Percentiles rank a stretch among this genome's conserved stretches.
Conservation (phyloP, 2,797 vertebrate genomes). For the Galagoides demidoff region DNA sequence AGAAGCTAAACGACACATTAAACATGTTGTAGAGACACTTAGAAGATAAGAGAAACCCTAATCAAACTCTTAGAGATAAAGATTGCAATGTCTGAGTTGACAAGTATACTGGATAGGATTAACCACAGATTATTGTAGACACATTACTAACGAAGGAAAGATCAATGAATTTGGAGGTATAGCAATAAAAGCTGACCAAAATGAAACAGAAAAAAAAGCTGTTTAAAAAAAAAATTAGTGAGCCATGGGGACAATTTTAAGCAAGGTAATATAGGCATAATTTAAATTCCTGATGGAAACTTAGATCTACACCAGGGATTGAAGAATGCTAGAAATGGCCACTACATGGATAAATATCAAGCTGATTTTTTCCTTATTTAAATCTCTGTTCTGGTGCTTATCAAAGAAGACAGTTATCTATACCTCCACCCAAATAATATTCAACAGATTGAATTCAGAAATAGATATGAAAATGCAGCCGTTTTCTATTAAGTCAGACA, state of each 20-base stretch:
- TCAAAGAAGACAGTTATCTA: neutral
- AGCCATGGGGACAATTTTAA: neutral
- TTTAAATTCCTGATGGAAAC: neutral
- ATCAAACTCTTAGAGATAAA: neutral
- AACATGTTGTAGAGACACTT: neutral
- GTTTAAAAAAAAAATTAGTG: neutral
- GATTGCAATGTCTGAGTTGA: neutral
- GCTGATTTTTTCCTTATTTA: neutral
- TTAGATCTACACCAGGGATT: neutral
- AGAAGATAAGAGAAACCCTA: neutral
- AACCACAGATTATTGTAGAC: neutral
- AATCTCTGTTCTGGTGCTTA: neutral
- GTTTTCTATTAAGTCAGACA: neutral
- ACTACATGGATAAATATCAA: neutral
- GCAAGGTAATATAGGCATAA: neutral
- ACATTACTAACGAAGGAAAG: neutral
- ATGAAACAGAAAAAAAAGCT: neutral
- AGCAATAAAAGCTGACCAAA: neutral
- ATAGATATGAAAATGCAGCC: neutral
- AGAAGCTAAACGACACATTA: constrained; percentile 11
- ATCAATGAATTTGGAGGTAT: neutral
- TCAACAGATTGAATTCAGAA: neutral
- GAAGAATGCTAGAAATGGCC: neutral
- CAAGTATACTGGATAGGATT: neutral
- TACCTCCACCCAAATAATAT: neutral